Conservation (phyloP, 2,113 vertebrate species). For the Embiotoca jacksoni region DNA sequence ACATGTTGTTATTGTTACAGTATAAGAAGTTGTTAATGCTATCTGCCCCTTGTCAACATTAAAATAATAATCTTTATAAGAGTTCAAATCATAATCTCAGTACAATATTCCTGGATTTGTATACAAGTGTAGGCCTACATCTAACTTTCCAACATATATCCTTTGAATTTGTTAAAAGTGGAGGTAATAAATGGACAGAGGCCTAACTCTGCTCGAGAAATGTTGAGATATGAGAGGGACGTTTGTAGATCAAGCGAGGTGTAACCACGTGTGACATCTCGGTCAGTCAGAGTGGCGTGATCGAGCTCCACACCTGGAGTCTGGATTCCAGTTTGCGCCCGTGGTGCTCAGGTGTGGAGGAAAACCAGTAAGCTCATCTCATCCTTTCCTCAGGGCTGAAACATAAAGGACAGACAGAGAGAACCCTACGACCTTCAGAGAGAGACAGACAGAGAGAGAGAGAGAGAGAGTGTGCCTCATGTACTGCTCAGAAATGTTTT, state of each 20-base stretch:
- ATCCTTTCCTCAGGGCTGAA: conserved; percentile 81
- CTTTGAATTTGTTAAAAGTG: too few species aligned
- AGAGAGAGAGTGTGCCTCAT: conserved; percentile 37
- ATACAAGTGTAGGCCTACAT: too few species aligned
- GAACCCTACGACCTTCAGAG: conserved; percentile 77
- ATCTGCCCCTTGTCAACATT: too few species aligned
- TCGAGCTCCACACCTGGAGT: conserved; percentile 70
- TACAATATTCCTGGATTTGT: too few species aligned
- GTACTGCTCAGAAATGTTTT: conserved; percentile 41
- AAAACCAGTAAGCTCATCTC: conserved; percentile 79
- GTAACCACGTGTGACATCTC: conserved; percentile 4
- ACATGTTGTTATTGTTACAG: background rate
- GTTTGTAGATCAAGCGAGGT: background rate
- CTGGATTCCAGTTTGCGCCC: conserved; percentile 69
- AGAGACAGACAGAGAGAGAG: conserved; percentile 49
- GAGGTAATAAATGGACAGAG: too few species aligned
- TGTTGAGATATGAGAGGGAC: background rate
- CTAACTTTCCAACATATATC: too few species aligned
- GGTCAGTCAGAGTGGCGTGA: conserved; percentile 56
- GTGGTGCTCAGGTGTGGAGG: conserved; percentile 82
- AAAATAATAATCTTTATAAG: too few species aligned
- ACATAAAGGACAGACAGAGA: conserved; percentile 77
- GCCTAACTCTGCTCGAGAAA: too few species aligned
- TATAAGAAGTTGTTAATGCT: too few species aligned
- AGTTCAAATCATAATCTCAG: too few species aligned